Base-by-base conservation (phyloP, 2,797 vertebrate genomes). In the Argentina silus region DNA sequence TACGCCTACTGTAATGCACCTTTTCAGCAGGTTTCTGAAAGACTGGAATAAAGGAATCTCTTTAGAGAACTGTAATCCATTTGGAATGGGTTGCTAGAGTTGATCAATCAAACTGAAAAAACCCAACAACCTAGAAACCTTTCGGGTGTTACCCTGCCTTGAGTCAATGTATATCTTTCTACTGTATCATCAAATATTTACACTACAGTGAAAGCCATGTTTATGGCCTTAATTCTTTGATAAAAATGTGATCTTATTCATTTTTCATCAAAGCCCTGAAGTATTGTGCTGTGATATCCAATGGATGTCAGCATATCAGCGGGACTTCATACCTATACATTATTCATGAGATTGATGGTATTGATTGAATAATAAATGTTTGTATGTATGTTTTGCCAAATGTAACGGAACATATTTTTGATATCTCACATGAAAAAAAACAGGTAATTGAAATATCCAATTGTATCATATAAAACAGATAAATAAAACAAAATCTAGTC, bases 281-380 rank as follows among this genome's bases (percentile, higher is more conserved):
- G 44, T 36, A 36, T 43, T 47, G 21, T 27, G 21, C 19, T 21
- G 51, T 23, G 45, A n/a, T 68, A 19, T 42, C 44, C 51, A 44
- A 36, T 43, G 23, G 45, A 43, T 7, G 15, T 55, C 23, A 55
- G 21, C 7, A 11, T 17, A 43, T 15, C 4, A n/a, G 48, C 15
- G 4, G 50, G 51, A 53, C 11, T 62, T 70, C 51, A 74, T 5
- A 53, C 48, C 0, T 42, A 62, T 69, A 50, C 53, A 45, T 68
- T 75, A 72, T 80, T 76, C 60, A 78, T 77, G 17, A 19, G 0
- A 65, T 0, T 81, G 68, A 81, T 84, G 59, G 69, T 36, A 36
- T 36, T 36, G 27, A 36, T 36, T 79, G 55, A 75, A 47, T 61
- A 68, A 14, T 23, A 21, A 10, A 27, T 60, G 12, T 5, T n/a